Conservation (phyloP, 2,797 vertebrate species). For the Pipistrellus nathusii region DNA sequence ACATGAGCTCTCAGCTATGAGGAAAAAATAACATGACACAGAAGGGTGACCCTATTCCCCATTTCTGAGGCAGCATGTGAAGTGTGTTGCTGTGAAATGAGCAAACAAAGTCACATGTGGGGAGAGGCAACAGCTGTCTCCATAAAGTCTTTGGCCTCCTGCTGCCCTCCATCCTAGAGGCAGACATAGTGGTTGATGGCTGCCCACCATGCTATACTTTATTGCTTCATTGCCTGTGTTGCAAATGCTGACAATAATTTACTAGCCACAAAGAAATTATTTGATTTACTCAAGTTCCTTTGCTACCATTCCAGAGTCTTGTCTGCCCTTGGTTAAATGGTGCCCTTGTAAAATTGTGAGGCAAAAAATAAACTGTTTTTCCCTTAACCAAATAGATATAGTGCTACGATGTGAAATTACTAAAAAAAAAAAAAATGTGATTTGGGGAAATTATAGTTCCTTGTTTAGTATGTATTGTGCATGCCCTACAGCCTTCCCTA, state of each 20-base stretch:
- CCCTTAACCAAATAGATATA: slow-evolving; percentile 87
- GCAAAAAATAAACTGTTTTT: slow-evolving; percentile 85
- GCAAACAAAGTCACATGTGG: slow-evolving; percentile 72
- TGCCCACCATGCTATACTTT: slow-evolving; percentile 76
- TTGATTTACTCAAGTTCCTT: slow-evolving; percentile 79
- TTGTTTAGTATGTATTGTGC: slow-evolving; percentile 87
- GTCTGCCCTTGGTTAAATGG: slow-evolving; percentile 84
- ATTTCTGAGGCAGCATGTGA: slow-evolving; percentile 70
- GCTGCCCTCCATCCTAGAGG: slow-evolving; percentile 75
- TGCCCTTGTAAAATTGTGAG: slow-evolving; percentile 84
- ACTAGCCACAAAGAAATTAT: slow-evolving; percentile 81
- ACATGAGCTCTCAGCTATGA: slow-evolving; percentile 9
- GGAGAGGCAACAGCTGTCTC: slow-evolving; percentile 77
- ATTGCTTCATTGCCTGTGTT: slow-evolving; percentile 80
- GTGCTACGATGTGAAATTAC: slow-evolving; percentile 86
- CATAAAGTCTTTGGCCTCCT: slow-evolving; percentile 74
- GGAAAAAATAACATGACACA: slow-evolving; percentile 52
- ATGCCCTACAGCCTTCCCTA: slow-evolving; percentile 88
- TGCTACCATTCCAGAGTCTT: slow-evolving; percentile 75
- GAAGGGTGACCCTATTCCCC: slow-evolving; percentile 65
- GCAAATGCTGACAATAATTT: slow-evolving; percentile 82
- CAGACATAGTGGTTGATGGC: slow-evolving; percentile 69
- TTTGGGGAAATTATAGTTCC: slow-evolving; percentile 87
- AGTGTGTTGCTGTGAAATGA: slow-evolving; percentile 68
- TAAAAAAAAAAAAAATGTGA: slow-evolving; percentile 82